Base-by-base conservation (phyloP, 2,113 vertebrate genomes). In the Oreocharis arfaki region DNA sequence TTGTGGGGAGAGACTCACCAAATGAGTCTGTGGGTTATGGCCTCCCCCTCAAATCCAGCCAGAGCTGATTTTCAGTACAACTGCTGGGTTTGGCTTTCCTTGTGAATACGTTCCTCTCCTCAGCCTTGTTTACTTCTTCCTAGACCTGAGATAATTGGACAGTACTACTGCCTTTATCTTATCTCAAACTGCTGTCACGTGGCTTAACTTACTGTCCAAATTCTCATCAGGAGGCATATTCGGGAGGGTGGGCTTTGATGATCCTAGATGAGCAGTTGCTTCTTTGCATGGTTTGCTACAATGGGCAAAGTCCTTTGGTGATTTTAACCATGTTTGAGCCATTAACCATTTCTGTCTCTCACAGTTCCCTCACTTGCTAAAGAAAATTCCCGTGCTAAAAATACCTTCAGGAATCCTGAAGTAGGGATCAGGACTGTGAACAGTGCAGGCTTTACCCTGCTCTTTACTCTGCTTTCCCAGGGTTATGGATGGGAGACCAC, bases 121-220 rank as follows among this genome's bases (percentile, higher is more conserved):
- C 3, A 42, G 26, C 35, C 50, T 35, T 49, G 16, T 71, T 64
- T 64, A 64, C 14, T 17, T 71, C 9, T 41, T 35, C 50, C 49
- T 81, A 52, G 12, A 33, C 8, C 22, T 24, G 44, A 67, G 33
- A 59, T 74, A n/a, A 52, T 10, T 14, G 13, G 28, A 52, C 27
- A 81, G 16, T 39, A 59, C 8, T 13, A 6, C 5, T 1, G 0
- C 32, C 17, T 73, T 57, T 65, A 23, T 33, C 35, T 65, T 33
- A 64, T 23, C 33, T 52, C 37, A 59, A 5, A 22, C 11, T 59
- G 7, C 7, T 0, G 0, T 73, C 22, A 65, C 5, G 22, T 33
- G 33, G 37, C 44, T 59, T 28, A 57, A 65, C 4, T 74, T 20
- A 6, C 37, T 39, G 33, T n/a, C 16, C 44, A 59, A 33, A 44